These are phyloP conservation scores for Globodera ellingtonae DNA, from an alignment of 1,140 invertebrate species.

Conservation along the genomic window DNA sequence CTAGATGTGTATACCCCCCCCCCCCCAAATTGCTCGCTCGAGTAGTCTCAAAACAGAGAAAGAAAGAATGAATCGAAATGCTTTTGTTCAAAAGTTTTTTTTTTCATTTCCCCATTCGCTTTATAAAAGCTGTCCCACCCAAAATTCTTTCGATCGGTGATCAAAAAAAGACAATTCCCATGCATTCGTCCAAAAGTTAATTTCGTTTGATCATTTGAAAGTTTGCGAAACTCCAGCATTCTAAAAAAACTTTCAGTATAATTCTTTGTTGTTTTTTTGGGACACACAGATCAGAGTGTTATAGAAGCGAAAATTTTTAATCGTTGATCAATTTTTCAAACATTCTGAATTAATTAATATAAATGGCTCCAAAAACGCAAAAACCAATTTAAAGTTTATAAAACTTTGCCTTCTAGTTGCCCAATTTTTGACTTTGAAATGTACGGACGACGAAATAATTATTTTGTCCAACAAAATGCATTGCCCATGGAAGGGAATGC, in stretches of 20 bases:
- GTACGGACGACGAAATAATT: not conserved
- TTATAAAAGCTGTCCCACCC: not conserved
- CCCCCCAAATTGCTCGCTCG: not conserved
- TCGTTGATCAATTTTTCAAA: too few relatives aligned
- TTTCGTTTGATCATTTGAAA: not conserved
- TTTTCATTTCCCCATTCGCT: not conserved
- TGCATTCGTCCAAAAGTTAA: not conserved
- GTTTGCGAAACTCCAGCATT: too few relatives aligned
- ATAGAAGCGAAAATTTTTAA: too few relatives aligned
- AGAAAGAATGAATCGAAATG: not conserved
- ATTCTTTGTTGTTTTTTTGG: too few relatives aligned
- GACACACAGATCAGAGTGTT: too few relatives aligned
- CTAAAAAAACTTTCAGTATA: too few relatives aligned
- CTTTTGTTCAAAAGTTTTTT: not conserved
- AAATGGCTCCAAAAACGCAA: too few relatives aligned
- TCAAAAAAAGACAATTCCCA: not conserved
- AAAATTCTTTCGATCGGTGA: not conserved
- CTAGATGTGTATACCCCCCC: too few relatives aligned
- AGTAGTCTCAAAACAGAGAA: conserved; percentile 9
- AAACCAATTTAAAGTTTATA: too few relatives aligned
- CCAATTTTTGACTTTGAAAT: not conserved
- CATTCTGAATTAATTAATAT: too few relatives aligned
- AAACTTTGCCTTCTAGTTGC: too few relatives aligned
- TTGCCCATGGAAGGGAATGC: not conserved
- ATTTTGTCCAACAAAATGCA: not conserved